Base-by-base conservation (phyloP, 2,888 invertebrate species). In the Lithophane semibrunnea region DNA sequence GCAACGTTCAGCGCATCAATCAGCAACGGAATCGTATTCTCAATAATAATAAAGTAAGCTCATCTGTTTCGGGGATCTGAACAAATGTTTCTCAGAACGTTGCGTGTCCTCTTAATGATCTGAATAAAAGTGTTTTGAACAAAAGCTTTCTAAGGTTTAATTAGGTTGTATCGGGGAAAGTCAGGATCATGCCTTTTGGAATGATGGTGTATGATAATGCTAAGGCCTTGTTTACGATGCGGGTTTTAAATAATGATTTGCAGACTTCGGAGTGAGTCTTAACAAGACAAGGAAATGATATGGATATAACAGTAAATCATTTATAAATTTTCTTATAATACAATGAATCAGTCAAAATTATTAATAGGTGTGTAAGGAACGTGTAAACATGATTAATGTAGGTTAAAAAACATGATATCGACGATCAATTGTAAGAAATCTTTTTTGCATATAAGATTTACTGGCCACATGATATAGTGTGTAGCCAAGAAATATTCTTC, bases 21-120 rank as follows among this genome's bases (percentile, higher is more conserved):
- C 93, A 92, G 90, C 77, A 79, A 71, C 42, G 73, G 83, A 80
- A 90, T 90, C 88, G 88, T 86, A 90, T 89, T 87, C 84, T 91
- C 92, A 93, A 94, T 94, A 92, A 94, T 93, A 93, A 94, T 94
- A 94, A 94, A 94, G 90, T 90, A 90, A 91, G 83, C 88, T 76
- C 85, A 93, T 92, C 91, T 88, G 92, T 92, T 93, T 92, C 86
- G 90, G 89, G 90, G 91, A 93, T 93, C 92, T 90, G 91, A 86
- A 91, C 92, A 90, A 93, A 92, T 92, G 92, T 91, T 94, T 93
- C 93, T 91, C 76, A 89, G 92, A 93, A 94, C 88, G 88, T 92
- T 91, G 91, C 92, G 90, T 92, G 88, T 87, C 81, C 71, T 29
- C 79, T 84, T 88, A 88, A 88, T 88, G 88, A 85, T 82, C 88